These are phyloP conservation scores for Eupithecia exiguata DNA, from an alignment of 2,888 invertebrate species.

Conservation along the genomic window DNA sequence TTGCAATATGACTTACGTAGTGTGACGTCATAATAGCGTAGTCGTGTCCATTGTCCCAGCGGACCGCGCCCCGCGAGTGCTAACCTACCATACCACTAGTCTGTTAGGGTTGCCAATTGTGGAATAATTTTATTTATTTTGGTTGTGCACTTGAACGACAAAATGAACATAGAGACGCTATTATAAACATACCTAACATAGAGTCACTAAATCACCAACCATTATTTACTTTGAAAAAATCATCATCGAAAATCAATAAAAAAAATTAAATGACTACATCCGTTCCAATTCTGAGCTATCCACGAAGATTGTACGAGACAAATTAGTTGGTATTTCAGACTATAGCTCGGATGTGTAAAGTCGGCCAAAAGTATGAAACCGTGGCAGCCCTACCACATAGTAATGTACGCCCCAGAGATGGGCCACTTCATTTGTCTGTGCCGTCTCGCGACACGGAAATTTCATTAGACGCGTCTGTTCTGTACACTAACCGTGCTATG, in stretches of 20 bases:
- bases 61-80: constrained; percentile 44
- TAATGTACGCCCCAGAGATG: constrained; percentile 51
- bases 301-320: too few species aligned
- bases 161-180: not conserved
- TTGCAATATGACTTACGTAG: constrained; percentile 2
- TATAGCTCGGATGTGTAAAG: too few species aligned
- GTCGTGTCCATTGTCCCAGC: constrained; percentile 54
- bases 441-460: constrained; percentile 57
- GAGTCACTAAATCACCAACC: too few species aligned
- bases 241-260: too few species aligned
- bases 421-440: constrained; percentile 49
- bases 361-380: too few species aligned
- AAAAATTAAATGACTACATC: too few species aligned
- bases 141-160: not conserved
- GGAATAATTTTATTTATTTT: not conserved
- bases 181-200: not conserved
- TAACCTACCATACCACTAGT: constrained; percentile 20
- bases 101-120: constrained; percentile 45
- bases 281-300: too few species aligned
- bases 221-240: too few species aligned
- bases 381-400: constrained; percentile 44
- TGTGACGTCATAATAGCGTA: constrained; percentile 58
- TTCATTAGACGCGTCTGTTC: constrained; percentile 57
- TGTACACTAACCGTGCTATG: constrained; percentile 27
- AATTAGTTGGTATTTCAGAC: too few species aligned